Evolutionary conservation across 2,113 vertebrate species (phyloP).

Genomic region (Etia nguti): DNA sequence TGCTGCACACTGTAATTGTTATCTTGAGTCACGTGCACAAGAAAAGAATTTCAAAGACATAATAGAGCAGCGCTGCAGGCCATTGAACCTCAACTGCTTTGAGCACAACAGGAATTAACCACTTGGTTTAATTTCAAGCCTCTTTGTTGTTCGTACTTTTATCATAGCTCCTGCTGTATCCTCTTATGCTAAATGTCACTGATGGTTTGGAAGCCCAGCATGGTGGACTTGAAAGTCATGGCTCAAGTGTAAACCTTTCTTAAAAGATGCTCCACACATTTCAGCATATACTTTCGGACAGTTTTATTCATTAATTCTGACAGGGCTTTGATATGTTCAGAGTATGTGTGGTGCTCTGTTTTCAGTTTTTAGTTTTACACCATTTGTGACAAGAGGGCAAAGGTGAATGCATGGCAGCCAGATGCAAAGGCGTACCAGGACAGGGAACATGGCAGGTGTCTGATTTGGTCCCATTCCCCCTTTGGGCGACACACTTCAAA

Average conservation of each 20-base stretch:
- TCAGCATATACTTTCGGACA: not conserved
- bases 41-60: not conserved
- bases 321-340: not conserved
- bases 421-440: conserved; percentile 28
- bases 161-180: not conserved
- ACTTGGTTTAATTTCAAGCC: not conserved
- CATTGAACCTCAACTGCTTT: not conserved
- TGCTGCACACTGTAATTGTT: not conserved
- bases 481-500: conserved; percentile 22
- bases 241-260: not conserved
- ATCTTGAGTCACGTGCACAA: not conserved
- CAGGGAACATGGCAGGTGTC: conserved; percentile 40
- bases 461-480: conserved; percentile 27
- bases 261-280: not conserved
- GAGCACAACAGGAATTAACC: not conserved
- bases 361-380: not conserved
- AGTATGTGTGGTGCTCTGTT: not conserved
- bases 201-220: not conserved
- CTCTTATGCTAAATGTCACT: not conserved
- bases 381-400: conserved; percentile 1
- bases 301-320: not conserved
- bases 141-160: not conserved
- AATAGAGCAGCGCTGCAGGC: not conserved
- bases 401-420: conserved; percentile 14
- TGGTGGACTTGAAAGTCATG: not conserved